Percentiles rank a stretch among this genome's conserved stretches.
phyloP scores from a whole-genome alignment of 2,888 invertebrate species.

The Anthrax anthrax region DNA sequence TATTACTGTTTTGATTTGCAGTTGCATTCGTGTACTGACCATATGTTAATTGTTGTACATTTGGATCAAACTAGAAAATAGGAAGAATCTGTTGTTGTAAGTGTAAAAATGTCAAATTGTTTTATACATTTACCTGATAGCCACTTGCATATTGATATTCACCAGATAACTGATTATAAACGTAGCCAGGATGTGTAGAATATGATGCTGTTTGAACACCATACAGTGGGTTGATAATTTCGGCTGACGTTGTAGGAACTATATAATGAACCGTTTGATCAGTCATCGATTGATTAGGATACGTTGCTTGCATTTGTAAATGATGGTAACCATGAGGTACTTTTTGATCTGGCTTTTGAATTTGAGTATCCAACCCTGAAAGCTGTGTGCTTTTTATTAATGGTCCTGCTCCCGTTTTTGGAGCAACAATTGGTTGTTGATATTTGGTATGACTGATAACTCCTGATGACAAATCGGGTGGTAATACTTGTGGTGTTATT shows the following conservation, averaged over 20 bases:
- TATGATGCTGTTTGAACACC: not conserved
- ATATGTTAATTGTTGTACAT: not conserved
- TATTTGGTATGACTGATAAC: not conserved
- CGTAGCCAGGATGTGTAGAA: conserved; percentile 44
- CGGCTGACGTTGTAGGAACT: not conserved
- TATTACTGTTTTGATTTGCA: conserved; percentile 12
- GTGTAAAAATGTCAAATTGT: conserved; percentile 12
- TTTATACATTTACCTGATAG: conserved; percentile 38
- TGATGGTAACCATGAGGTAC: not conserved
- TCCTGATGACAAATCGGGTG: not conserved
- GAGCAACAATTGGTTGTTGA: conserved; percentile 1
- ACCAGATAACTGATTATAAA: conserved; percentile 41
- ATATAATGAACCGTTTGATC: not conserved
- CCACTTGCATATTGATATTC: conserved; percentile 48
- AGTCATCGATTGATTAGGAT: too few relatives aligned
- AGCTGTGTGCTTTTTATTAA: not conserved
- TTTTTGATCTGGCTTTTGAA: conserved; percentile 3
- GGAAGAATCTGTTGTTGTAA: too few relatives aligned
- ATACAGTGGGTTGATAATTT: not conserved
- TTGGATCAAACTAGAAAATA: not conserved
- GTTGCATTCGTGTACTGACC: conserved; percentile 20
- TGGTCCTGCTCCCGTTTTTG: too few relatives aligned
- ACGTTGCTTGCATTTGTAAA: not conserved
- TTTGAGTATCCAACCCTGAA: not conserved
- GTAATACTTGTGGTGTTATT: too few relatives aligned